Base-by-base conservation (phyloP, 2,888 invertebrate species). In the Andrena chrysosceles region DNA sequence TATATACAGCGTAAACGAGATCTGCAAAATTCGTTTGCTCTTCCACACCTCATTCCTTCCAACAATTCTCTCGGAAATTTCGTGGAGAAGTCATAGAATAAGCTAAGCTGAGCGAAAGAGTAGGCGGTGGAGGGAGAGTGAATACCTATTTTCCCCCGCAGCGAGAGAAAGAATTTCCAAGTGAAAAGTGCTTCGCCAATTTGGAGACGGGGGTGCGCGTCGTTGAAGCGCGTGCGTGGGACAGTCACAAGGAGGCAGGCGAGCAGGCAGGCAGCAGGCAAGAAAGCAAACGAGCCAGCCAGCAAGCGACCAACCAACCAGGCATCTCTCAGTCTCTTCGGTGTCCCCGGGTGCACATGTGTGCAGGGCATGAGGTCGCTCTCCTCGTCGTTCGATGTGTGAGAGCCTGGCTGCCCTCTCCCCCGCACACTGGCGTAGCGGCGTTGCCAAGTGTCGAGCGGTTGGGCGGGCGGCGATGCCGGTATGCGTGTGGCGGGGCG, bases 401-500 rank as follows among this genome's bases (percentile, higher is more conserved):
- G 87, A 85, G 85, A 87, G 86, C 64, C 69, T 35, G 81, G 63
- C 64, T 74, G 64, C 80, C 79, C 87, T 74, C 83, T 82, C 87
- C 83, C 80, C 77, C 79, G 79, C 85, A 77, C 33, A 54, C 54
- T 81, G 77, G 35, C 64, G 67, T 56, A 26, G 79, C 89, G 68
- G 31, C 29, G 90, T 89, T 91, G 90, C 89, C 89, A 52, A 72
- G 60, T 85, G 52, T 71, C 74, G 81, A 67, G 64, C 64, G 77
- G 77, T 77, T 70, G 77, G 77, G 79, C 77, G 82, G 73, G 79
- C 84, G 81, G 75, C 83, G 84, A 83, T 88, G 86, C 90, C 89
- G 91, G 92, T 89, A 90, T 91, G 86, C 85, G 83, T 84, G 81
- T 73, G 89, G 86, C 86, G 86, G 91, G 91, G 92, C 90, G 93